Percentiles rank a stretch among this genome's conserved stretches.
These are phyloP conservation scores for Lycaena phlaeas DNA, from an alignment of 2,888 invertebrate genomes.

Conservation along the genomic window DNA sequence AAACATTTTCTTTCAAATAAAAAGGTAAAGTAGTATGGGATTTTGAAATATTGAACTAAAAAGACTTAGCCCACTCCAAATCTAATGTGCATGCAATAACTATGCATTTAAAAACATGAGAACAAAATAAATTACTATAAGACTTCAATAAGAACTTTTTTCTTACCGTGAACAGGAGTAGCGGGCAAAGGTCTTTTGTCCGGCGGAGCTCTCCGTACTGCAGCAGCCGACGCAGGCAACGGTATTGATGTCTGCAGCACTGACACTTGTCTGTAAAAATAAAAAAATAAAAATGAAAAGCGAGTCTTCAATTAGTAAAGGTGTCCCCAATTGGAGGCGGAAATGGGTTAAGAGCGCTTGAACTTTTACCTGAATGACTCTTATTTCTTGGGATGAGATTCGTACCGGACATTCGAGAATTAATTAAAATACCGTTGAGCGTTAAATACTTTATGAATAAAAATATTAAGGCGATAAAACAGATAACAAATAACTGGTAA, in stretches of 20 bases:
- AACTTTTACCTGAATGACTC: neutral
- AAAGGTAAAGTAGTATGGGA: too few relatives aligned
- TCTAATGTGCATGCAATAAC: too few relatives aligned
- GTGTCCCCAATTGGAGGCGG: slow-evolving; percentile 6
- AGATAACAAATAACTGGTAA: too few relatives aligned
- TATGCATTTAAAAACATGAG: too few relatives aligned
- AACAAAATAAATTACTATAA: too few relatives aligned
- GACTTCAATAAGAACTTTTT: too few relatives aligned
- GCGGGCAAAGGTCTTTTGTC: slow-evolving; percentile 85
- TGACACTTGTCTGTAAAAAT: slow-evolving; percentile 76
- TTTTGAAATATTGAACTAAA: too few relatives aligned
- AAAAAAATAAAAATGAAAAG: slow-evolving; percentile 23
- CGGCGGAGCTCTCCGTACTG: slow-evolving; percentile 82
- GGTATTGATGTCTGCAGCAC: slow-evolving; percentile 85
- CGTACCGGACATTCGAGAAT: too few relatives aligned
- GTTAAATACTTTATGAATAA: too few relatives aligned
- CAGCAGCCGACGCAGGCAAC: slow-evolving; percentile 83
- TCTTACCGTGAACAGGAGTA: slow-evolving; percentile 70
- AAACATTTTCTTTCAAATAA: too few relatives aligned
- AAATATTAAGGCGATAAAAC: too few relatives aligned
- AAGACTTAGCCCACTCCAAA: too few relatives aligned
- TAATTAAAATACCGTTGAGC: slow-evolving; percentile 4
- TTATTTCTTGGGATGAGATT: neutral
- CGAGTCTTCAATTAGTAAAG: slow-evolving; percentile 4
- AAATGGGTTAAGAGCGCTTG: slow-evolving; percentile 6